Base-by-base conservation (phyloP, 2,113 vertebrate genomes). In the Hipposideros armiger region DNA sequence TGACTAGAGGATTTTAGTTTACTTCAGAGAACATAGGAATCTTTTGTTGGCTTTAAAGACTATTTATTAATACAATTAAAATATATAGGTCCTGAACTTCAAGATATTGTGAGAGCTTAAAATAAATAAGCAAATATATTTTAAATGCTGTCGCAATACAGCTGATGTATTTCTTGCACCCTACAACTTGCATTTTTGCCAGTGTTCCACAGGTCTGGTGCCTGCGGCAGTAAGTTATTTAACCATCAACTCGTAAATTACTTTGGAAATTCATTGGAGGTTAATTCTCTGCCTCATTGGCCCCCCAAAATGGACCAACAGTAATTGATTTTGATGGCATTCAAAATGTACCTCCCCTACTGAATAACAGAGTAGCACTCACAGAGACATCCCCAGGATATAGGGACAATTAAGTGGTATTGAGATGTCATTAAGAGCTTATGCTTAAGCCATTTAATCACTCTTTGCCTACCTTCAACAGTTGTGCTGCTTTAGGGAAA, bases 251-350 rank as follows among this genome's bases (percentile, higher is more conserved):
- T 91, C 76, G n/a, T 95, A 98, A 98, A 98, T 97, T 93, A 98
- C 98, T 98, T 98, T 98, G 84, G 92, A 98, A 98, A 97, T 98
- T 97, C 98, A 95, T 98, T 98, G 96, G 96, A 98, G 97, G 97
- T 98, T 98, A 98, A 98, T 98, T 98, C 92, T 98, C 97, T 98
- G 97, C 97, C 95, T 98, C 98, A 98, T 95, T 98, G 96, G 9
- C 60, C 95, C 92, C 89, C 73, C 83, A 90, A 96, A 97, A 97
- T 97, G 96, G 94, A 93, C 96, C 97, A 98, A 98, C 62, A 94
- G 76, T 97, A 98, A 98, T 98, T 98, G 95, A 98, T 98, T 98
- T 98, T 98, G 97, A 98, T 98, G 94, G 94, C 70, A 97, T 97
- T 98, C 97, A 95, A 96, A 92, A 98, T 98, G 93, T 97, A 92